These are phyloP conservation scores for Stratiolaelaps scimitus DNA, from an alignment of 1,140 invertebrate species.

Conservation along the genomic window DNA sequence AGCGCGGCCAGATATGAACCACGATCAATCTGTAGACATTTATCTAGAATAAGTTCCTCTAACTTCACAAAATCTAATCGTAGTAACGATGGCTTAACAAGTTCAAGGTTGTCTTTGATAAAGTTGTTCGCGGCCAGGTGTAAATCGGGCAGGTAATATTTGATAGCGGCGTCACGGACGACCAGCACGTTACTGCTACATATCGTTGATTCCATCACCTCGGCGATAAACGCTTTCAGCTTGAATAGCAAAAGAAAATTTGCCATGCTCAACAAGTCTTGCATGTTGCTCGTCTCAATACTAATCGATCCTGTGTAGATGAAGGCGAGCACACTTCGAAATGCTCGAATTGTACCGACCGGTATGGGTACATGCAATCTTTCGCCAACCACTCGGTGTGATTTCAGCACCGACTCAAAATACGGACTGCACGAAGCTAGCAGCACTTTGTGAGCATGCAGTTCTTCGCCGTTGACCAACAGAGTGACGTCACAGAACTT, in stretches of 20 bases:
- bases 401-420: constrained; percentile 33
- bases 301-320: constrained; percentile 25
- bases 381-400: background rate
- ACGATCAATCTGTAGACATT: background rate
- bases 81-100: background rate
- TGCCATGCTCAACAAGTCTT: constrained; percentile 17
- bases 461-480: constrained; percentile 30
- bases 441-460: constrained; percentile 33
- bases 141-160: constrained; percentile 3
- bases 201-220: background rate
- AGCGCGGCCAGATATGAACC: background rate
- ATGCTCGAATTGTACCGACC: constrained; percentile 27
- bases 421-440: constrained; percentile 33
- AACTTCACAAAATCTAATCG: background rate
- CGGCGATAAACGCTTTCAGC: constrained; percentile 16
- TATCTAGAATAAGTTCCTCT: constrained; percentile 3
- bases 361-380: background rate
- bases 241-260: constrained; percentile 29
- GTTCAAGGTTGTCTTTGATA: constrained; percentile 10
- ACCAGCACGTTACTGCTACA: constrained; percentile 12
- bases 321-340: constrained; percentile 1
- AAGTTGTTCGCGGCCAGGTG: background rate
- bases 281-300: background rate
- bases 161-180: background rate
- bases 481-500: constrained; percentile 32